Conservation (phyloP, 2,888 invertebrate genomes). For the Cryptocheilus praepositus region DNA sequence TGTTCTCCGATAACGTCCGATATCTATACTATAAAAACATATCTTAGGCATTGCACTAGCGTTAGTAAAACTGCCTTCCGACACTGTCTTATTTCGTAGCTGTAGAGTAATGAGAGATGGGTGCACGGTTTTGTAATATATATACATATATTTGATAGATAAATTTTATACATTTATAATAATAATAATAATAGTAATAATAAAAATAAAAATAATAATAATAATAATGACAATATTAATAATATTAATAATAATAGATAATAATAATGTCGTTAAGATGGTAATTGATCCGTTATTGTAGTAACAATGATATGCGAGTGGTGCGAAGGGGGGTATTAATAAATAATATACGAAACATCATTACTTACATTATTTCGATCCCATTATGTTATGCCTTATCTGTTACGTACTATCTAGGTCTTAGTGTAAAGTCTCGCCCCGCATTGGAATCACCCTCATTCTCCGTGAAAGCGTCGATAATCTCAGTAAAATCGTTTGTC, state of each 20-base stretch:
- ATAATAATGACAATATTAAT: conserved; percentile 37
- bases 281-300: conserved; percentile 41
- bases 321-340: conserved; percentile 52
- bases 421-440: too few species aligned
- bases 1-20: too few species aligned
- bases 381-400: conserved; percentile 1
- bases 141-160: conserved; percentile 64
- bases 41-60: background rate
- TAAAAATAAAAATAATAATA: conserved; percentile 51
- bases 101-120: background rate
- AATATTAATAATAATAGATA: conserved; percentile 21
- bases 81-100: background rate
- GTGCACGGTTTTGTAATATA: conserved; percentile 21
- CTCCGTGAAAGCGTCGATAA: conserved; percentile 3
- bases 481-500: background rate
- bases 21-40: background rate
- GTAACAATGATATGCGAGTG: conserved; percentile 64
- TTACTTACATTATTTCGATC: conserved; percentile 32
- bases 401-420: background rate
- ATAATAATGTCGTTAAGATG: conserved; percentile 18
- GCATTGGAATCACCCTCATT: too few species aligned
- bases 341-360: conserved; percentile 47
- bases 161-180: conserved; percentile 66
- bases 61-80: background rate
- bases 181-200: conserved; percentile 39